phyloP scores from a whole-genome alignment of 2,888 invertebrate species.

The Schizotus pectinicornis region DNA sequence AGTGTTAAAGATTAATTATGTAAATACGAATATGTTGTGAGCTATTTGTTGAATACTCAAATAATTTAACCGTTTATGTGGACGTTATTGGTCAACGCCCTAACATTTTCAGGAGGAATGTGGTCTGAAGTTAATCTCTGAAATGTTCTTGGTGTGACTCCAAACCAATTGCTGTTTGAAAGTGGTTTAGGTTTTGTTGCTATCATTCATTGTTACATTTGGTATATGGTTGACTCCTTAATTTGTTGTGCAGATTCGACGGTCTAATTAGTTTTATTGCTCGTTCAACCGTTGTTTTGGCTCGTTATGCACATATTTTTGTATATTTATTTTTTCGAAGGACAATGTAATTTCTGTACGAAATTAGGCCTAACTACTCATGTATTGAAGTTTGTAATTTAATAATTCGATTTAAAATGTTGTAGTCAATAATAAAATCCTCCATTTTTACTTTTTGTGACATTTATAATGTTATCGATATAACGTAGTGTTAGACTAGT shows the following conservation, averaged over 20 bases:
- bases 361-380: conserved; percentile 29
- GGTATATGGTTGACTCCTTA: not conserved
- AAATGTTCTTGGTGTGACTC: no score
- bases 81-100: not conserved
- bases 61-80: conserved; percentile 10
- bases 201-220: no score
- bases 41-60: conserved; percentile 11
- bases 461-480: conserved; percentile 41
- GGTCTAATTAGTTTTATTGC: conserved; percentile 21
- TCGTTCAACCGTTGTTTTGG: conserved; percentile 17
- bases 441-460: conserved; percentile 47
- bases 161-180: no score
- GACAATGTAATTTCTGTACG: conserved; percentile 12
- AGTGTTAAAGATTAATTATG: conserved; percentile 11
- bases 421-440: conserved; percentile 46
- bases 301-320: conserved; percentile 11
- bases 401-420: conserved; percentile 30
- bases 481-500: conserved; percentile 39
- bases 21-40: conserved; percentile 8
- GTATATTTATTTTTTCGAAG: conserved; percentile 7
- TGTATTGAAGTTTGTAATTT: conserved; percentile 20
- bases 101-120: no score
- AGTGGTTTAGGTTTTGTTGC: no score
- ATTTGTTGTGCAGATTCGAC: conserved; percentile 2
- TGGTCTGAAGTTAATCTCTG: no score